Conservation (phyloP, 2,888 invertebrate species). For the Dryocosmus kuriphilus region DNA sequence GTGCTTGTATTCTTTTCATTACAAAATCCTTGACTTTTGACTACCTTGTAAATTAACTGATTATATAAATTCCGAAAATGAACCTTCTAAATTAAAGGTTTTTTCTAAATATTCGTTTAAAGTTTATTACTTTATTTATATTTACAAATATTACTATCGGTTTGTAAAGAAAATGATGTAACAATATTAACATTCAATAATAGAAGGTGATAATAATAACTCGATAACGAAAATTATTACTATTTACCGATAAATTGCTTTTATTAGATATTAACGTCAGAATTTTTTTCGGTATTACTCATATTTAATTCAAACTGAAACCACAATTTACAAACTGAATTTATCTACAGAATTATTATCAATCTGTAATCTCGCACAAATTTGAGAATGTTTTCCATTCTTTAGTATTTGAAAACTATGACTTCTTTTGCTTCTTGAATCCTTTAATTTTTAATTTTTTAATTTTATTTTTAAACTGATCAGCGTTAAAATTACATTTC, state of each 20-base stretch:
- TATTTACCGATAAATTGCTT: too few species aligned
- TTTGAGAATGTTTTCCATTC: not conserved
- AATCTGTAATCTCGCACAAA: not conserved
- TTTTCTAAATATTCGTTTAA: not conserved
- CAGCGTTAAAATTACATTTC: constrained; percentile 82
- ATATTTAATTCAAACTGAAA: too few species aligned
- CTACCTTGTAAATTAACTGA: too few species aligned
- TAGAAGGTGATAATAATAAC: not conserved
- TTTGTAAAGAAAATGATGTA: not conserved
- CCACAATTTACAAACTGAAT: not conserved
- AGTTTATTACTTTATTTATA: not conserved
- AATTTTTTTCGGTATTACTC: too few species aligned
- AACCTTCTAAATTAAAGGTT: not conserved
- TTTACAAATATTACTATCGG: not conserved
- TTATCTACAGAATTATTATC: not conserved
- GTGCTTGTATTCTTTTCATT: too few species aligned
- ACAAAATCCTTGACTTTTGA: too few species aligned
- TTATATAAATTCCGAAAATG: too few species aligned
- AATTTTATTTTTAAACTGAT: constrained; percentile 87
- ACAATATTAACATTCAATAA: not conserved
- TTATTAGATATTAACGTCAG: too few species aligned
- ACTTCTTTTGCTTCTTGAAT: constrained; percentile 50
- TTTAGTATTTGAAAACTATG: not conserved
- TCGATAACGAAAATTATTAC: not conserved
- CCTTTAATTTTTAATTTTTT: too few species aligned